Evolutionary conservation across 2,888 invertebrate genomes (phyloP).

Genomic region (Lasius platythorax): DNA sequence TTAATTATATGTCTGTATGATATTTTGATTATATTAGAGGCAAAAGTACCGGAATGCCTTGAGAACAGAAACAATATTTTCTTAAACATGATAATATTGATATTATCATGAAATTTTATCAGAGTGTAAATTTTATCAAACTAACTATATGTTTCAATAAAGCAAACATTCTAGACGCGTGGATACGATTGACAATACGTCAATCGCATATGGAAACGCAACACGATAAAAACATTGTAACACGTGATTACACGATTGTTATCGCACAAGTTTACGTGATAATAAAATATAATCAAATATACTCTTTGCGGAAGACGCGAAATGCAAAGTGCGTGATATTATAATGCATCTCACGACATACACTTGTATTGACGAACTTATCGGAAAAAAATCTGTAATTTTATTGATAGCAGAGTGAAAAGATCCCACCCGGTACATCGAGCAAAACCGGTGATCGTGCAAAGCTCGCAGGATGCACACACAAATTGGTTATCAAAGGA

Average conservation of each 20-base stretch:
- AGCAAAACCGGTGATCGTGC: slow-evolving; percentile 69
- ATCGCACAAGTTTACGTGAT: background rate
- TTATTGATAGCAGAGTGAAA: slow-evolving; percentile 61
- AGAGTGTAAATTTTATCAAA: background rate
- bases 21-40: background rate
- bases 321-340: background rate
- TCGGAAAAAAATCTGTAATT: slow-evolving; percentile 45
- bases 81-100: background rate
- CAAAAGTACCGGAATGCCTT: background rate
- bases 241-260: background rate
- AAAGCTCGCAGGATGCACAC: slow-evolving; percentile 77
- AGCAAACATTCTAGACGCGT: background rate
- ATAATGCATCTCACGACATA: background rate
- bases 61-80: background rate
- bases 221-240: slow-evolving; percentile 12
- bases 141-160: background rate
- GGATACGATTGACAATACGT: background rate
- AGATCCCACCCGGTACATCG: slow-evolving; percentile 71
- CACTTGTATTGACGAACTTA: background rate
- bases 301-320: background rate
- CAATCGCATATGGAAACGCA: background rate
- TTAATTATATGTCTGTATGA: background rate
- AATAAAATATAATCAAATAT: background rate
- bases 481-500: slow-evolving; percentile 85
- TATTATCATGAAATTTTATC: background rate